phyloP scores from a whole-genome alignment of 2,797 vertebrate species.

The Molossus alvarezi region DNA sequence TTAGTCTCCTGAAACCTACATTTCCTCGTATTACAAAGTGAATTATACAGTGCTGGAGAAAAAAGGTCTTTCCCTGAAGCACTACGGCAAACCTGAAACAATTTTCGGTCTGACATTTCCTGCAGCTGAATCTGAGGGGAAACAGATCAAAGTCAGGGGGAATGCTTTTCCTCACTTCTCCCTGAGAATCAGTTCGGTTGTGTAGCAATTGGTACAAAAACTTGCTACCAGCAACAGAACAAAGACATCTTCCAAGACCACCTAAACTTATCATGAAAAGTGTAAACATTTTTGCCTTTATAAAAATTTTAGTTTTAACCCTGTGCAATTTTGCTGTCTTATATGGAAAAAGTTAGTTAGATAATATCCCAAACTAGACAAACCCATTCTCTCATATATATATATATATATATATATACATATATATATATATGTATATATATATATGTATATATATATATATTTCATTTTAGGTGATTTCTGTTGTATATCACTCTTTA shows the following conservation, averaged over 20 bases:
- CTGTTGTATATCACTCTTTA: not conserved
- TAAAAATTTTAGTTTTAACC: conserved; percentile 17
- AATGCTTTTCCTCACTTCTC: not conserved
- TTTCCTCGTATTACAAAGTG: conserved; percentile 65
- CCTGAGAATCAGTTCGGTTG: not conserved
- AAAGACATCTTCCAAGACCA: not conserved
- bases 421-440: too few species aligned
- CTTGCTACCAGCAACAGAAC: not conserved
- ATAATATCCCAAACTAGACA: not conserved
- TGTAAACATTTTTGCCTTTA: not conserved
- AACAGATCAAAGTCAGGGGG: conserved; percentile 76
- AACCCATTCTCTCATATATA: not conserved
- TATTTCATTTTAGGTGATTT: not conserved
- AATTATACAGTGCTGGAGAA: conserved; percentile 1
- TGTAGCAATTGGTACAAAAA: not conserved
- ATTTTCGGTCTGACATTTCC: conserved; percentile 75
- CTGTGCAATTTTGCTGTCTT: not conserved
- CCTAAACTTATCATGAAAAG: not conserved
- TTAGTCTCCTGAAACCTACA: conserved; percentile 13
- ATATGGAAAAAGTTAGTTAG: conserved; percentile 47
- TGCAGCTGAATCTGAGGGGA: conserved; percentile 67
- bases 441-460: too few species aligned
- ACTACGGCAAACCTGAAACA: conserved; percentile 63
- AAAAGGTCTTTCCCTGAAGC: conserved; percentile 58
- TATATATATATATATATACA: too few species aligned